phyloP scores from a whole-genome alignment of 2,888 invertebrate genomes.

The Eupithecia inturbata region DNA sequence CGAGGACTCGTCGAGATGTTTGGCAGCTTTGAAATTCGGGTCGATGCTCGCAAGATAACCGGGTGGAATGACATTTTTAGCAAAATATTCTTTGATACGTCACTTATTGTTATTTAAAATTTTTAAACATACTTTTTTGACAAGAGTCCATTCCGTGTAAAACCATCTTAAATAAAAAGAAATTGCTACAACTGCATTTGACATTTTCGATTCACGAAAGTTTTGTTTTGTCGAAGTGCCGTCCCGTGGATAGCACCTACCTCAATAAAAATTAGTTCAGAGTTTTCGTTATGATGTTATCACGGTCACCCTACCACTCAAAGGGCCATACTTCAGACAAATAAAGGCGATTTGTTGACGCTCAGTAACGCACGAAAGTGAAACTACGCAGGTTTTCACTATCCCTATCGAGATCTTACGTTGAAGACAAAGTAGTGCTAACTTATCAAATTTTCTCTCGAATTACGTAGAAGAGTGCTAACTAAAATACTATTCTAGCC shows the following conservation, averaged over 20 bases:
- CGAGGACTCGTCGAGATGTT: neutral
- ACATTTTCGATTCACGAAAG: too few species aligned
- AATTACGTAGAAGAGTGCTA: neutral
- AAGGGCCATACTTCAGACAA: conserved; percentile 55
- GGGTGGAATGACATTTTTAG: neutral
- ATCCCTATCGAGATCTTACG: conserved; percentile 24
- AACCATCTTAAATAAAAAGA: neutral
- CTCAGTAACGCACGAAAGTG: conserved; percentile 70
- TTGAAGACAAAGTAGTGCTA: neutral
- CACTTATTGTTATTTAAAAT: neutral
- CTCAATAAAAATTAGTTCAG: neutral
- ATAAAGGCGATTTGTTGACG: conserved; percentile 53
- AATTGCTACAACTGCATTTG: too few species aligned
- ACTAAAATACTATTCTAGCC: neutral
- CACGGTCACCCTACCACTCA: conserved; percentile 49
- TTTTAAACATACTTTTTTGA: neutral
- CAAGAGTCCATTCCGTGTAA: neutral
- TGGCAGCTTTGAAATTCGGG: neutral
- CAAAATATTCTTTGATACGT: too few species aligned
- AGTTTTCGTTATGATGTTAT: neutral
- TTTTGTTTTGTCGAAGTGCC: too few species aligned
- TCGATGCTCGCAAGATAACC: neutral
- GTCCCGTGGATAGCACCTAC: neutral
- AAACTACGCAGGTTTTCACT: conserved; percentile 66
- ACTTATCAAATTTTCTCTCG: conserved; percentile 12